Evolutionary conservation across 1,140 invertebrate genomes (phyloP).

Genomic region (Zaprionus africanus): DNA sequence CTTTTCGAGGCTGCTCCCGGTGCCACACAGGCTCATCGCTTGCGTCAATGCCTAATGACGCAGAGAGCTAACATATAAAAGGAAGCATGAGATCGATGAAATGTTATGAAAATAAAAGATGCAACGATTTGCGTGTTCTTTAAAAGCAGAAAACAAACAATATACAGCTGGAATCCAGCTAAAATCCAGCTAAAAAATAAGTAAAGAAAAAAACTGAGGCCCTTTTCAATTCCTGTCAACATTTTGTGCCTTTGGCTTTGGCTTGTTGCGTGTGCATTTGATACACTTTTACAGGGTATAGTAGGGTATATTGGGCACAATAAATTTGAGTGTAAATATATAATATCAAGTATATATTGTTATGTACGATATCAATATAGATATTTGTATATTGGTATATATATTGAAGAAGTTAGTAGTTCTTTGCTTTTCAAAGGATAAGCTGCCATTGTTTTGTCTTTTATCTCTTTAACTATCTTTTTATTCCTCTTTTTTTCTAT

Average conservation of each 20-base stretch:
- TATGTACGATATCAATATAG: too few relatives aligned
- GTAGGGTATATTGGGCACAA: background rate
- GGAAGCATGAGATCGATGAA: constrained; percentile 24
- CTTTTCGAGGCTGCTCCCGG: constrained; percentile 4
- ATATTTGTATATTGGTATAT: too few relatives aligned
- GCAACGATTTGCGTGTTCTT: constrained; percentile 26
- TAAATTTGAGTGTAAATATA: too few relatives aligned
- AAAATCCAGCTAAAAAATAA: background rate
- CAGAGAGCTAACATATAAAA: background rate
- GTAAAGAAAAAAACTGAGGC: background rate
- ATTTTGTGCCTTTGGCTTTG: constrained; percentile 12
- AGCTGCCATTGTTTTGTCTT: too few relatives aligned
- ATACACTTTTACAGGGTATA: constrained; percentile 7
- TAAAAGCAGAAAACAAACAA: background rate
- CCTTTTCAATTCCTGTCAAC: constrained; percentile 16
- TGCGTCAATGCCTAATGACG: constrained; percentile 26
- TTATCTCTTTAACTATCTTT: background rate
- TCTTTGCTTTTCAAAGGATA: too few relatives aligned
- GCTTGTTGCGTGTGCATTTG: constrained; percentile 5
- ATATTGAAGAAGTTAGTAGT: too few relatives aligned
- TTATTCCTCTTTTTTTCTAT: background rate
- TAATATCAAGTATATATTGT: too few relatives aligned
- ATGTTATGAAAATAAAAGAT: constrained; percentile 44
- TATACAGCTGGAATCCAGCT: background rate
- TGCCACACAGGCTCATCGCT: constrained; percentile 1